Evolutionary conservation across 2,113 vertebrate species (phyloP).

Genomic region (Mus pahari): DNA sequence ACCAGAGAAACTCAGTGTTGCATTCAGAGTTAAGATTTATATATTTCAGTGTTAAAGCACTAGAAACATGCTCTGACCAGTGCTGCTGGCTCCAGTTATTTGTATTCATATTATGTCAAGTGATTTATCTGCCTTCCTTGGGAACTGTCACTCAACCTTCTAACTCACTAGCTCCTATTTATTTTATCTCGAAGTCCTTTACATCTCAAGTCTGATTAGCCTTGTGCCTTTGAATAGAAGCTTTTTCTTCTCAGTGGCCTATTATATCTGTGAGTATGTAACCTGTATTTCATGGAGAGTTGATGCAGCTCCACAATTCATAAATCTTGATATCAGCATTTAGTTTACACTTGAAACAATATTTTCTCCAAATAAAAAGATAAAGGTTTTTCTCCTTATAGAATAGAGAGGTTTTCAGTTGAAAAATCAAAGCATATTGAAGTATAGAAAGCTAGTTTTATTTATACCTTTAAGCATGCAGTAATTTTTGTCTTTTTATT

Average conservation of each 20-base stretch:
- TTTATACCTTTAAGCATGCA: neutral
- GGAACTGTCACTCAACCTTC: constrained; percentile 57
- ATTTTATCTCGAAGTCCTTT: constrained; percentile 55
- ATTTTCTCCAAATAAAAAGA: constrained; percentile 31
- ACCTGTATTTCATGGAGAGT: constrained; percentile 39
- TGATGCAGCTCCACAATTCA: neutral
- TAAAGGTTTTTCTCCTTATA: neutral
- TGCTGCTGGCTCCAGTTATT: neutral
- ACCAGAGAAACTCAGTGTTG: neutral
- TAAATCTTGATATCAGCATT: constrained; percentile 50
- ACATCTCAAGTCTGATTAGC: constrained; percentile 36
- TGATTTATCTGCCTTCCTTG: constrained; percentile 58
- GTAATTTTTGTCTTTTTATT: neutral
- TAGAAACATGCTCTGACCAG: neutral
- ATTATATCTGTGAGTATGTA: constrained; percentile 19
- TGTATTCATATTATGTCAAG: constrained; percentile 34
- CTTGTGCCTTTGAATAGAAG: constrained; percentile 50
- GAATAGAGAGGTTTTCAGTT: neutral
- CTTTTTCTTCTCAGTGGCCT: neutral
- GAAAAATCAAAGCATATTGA: constrained; percentile 19
- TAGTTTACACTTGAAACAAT: constrained; percentile 48
- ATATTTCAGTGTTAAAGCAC: neutral
- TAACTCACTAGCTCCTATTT: constrained; percentile 22
- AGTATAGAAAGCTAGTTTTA: neutral
- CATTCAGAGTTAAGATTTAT: neutral